Evolutionary conservation across 2,888 invertebrate species (phyloP).

Genomic region (Idaea biselata): DNA sequence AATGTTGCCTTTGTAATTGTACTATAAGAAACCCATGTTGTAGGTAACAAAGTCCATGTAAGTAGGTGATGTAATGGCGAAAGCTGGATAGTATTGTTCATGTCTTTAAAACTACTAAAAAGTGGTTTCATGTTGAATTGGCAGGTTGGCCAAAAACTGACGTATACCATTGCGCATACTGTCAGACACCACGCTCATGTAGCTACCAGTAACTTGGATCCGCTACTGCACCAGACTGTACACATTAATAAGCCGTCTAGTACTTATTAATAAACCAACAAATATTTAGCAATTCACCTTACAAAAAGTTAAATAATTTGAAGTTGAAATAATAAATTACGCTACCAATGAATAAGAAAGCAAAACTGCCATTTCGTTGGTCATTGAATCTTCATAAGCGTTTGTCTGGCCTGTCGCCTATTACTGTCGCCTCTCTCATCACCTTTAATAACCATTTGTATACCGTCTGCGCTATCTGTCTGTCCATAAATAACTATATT

Average conservation of each 20-base stretch:
- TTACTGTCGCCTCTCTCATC: conserved; percentile 8
- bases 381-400: not conserved
- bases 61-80: not conserved
- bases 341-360: not conserved
- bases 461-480: conserved; percentile 1
- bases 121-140: too few relatives aligned
- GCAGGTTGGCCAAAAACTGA: too few relatives aligned
- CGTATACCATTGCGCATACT: too few relatives aligned
- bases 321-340: not conserved
- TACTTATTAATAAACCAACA: too few relatives aligned
- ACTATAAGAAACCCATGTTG: not conserved
- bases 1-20: not conserved
- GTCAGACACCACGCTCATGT: too few relatives aligned
- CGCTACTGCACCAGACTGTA: too few relatives aligned
- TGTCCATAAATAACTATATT: conserved; percentile 21
- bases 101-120: too few relatives aligned
- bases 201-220: too few relatives aligned
- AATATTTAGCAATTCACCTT: too few relatives aligned
- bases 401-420: conserved; percentile 3
- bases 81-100: not conserved
- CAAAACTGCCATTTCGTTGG: not conserved
- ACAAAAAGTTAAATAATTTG: too few relatives aligned
- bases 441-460: conserved; percentile 12
- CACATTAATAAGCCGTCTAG: too few relatives aligned
- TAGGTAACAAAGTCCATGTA: not conserved